These are phyloP conservation scores for Troilus luridus DNA, from an alignment of 2,888 invertebrate species.

Conservation along the genomic window DNA sequence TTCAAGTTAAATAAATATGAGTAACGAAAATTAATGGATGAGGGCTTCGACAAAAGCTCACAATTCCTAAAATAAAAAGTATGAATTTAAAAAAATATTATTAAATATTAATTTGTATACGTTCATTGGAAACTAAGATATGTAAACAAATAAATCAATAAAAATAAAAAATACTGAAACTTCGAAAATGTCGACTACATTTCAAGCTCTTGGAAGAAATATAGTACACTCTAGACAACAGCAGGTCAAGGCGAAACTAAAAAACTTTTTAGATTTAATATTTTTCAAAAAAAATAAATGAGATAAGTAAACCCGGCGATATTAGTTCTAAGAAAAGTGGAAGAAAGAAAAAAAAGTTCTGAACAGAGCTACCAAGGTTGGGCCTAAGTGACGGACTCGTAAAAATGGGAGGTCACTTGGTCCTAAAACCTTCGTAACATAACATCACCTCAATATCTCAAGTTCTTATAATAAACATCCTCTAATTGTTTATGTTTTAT, in stretches of 20 bases:
- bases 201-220: neutral
- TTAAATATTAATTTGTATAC: no score
- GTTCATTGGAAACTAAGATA: no score
- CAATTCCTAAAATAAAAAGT: no score
- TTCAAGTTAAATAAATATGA: no score
- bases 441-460: neutral
- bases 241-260: neutral
- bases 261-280: neutral
- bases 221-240: neutral
- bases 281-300: neutral
- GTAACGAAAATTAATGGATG: no score
- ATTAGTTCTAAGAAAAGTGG: neutral
- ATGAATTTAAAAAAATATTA: no score
- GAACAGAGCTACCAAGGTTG: neutral
- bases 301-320: neutral
- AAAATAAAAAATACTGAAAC: no score
- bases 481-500: neutral
- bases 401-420: neutral
- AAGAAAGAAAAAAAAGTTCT: neutral
- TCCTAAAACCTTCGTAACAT: neutral
- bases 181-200: no score
- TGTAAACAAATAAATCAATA: no score
- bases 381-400: neutral
- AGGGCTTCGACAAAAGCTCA: no score
- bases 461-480: neutral